Base-by-base conservation (phyloP, 1,140 invertebrate species). In the Drosophila sucinea region DNA sequence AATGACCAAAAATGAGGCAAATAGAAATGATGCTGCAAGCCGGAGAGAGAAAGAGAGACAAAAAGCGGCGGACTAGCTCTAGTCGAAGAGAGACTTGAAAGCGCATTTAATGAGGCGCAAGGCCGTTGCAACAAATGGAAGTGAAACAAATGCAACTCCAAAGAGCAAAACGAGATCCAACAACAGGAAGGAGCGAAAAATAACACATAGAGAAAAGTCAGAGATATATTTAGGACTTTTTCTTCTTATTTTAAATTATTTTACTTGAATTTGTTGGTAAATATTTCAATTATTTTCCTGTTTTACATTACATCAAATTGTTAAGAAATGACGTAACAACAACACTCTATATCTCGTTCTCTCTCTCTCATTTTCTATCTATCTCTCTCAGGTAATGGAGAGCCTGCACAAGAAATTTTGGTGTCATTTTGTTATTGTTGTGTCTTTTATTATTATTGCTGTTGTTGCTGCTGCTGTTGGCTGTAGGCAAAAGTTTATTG, bases 401-500 rank as follows among this genome's bases (percentile, higher is more conserved):
- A 63, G 69, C 58, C 58, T 32, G 38, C 30, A 8, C 38, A n/a
- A 35, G 66, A 40, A n/a, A 51, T 33, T 11, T 29, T 8, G 5
- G 27, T 7, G 55, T 65, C 25, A 25, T 23, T 3, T 25, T 38
- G 70, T 8, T 4, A 27, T 41, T 61, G 35, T 74, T 61, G 38
- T 60, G 40, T 56, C 47, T 70, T 41, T 64, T 67, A 67, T 60
- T 69, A 54, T 38, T 29, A 44, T 61, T 68, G 56, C 30, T 73
- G 47, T 79, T 85, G 66, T 81, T 87, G 71, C 79, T 73, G 70
- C 38, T 87, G 60, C 41, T 63, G 60, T 62, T 65, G 38, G 47
- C 17, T 40, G 35, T 44, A 66, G 60, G 62, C 44, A 69, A 68
- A 67, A 90, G 89, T 87, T 85, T 85, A 91, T 90, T 91, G 79